Percentiles rank a stretch among this genome's conserved stretches.
Conservation (phyloP, 2,113 vertebrate species). For the Spilogale gracilis region DNA sequence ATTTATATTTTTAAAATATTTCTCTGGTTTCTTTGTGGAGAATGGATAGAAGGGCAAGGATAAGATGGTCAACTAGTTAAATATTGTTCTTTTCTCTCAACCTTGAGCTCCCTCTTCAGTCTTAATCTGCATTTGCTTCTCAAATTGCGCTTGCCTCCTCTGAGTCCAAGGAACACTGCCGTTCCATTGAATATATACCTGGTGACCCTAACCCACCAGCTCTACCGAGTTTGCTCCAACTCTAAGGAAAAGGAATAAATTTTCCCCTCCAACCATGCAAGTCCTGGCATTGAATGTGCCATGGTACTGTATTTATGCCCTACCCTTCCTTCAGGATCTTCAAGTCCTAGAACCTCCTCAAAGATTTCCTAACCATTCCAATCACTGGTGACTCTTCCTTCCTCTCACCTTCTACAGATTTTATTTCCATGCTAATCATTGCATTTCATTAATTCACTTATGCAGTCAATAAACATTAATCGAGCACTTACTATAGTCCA, state of each 20-base stretch:
- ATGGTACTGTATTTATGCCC: not conserved
- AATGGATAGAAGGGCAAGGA: not conserved
- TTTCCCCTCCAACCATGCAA: not conserved
- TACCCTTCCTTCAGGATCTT: not conserved
- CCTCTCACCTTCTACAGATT: not conserved
- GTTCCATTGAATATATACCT: not conserved
- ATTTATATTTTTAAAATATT: not conserved
- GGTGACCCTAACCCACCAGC: not conserved
- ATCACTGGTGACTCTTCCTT: not conserved
- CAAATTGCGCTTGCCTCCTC: not conserved
- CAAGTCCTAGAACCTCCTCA: not conserved
- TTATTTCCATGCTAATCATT: not conserved
- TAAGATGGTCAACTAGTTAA: not conserved
- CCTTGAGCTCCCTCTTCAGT: not conserved
- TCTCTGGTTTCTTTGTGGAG: not conserved
- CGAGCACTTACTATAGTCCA: not conserved
- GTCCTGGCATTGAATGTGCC: not conserved
- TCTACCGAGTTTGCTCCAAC: not conserved
- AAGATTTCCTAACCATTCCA: not conserved
- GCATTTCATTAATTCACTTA: not conserved
- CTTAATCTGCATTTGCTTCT: slow-evolving; percentile 3
- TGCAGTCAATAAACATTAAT: not conserved
- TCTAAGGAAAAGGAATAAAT: not conserved
- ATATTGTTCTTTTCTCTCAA: not conserved
- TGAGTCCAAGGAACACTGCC: not conserved